Evolutionary conservation across 2,113 vertebrate species (phyloP), one percentile per base, ranked within the genome.

Genomic region (Percopsis transmontana): DNA sequence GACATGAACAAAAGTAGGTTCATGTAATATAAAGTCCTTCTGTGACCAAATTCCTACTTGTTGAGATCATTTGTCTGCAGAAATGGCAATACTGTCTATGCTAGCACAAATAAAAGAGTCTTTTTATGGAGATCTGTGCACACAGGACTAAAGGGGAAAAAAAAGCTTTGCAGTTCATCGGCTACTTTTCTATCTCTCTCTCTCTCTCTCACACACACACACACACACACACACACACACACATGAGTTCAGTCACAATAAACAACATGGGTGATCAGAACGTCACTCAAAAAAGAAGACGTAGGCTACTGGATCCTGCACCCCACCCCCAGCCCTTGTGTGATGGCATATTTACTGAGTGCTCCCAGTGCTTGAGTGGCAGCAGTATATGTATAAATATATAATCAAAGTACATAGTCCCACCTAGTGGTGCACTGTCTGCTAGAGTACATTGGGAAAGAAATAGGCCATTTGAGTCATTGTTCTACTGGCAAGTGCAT

Each of bases 381-480:
- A 24, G 55, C 64, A 65, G 48, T n/a, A 12, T 39, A 50, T 19
- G 0, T 2, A 16, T 23, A 41, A 4, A 18, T 27, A 41, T 19
- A 23, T 64, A 75, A 41, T 44, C 33, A 68, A 48, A 81, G 74
- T 23, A 65, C 80, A 86, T 41, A 83, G 74, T 68, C 38, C 86
- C 87, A 87, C 77, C 89, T 91, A 87, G 88, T 87, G 89, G 85
- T 66, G 24, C 14, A 38, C 51, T 42, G 12, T 8, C 21, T n/a
- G 12, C 38, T 52, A 44, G 15, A n/a, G n/a, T 13, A 10, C 38
- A 27, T 47, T 2, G 19, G 16, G 10, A 51, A 47, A 45, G 8
- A n/a, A 16, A 10, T n/a, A 5, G 38, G 20, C 10, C 11, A 42
- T 38, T 7, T 41, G 4, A 38, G 52, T 18, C 19, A 16, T 11